These are phyloP conservation scores for Petaurus breviceps DNA, from an alignment of 2,113 vertebrate species.

Conservation along the genomic window DNA sequence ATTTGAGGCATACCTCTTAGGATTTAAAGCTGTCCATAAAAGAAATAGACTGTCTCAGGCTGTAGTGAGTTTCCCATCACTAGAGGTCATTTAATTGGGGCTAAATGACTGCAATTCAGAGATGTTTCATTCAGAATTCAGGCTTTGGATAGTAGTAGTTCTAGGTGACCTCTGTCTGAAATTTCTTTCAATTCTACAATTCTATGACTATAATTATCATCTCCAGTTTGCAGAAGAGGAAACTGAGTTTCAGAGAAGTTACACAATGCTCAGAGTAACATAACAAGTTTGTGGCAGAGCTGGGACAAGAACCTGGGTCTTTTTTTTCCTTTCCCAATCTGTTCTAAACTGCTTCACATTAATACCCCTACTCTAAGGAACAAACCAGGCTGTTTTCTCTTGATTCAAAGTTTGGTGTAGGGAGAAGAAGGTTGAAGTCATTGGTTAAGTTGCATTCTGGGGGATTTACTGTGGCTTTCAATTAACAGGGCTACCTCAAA, in stretches of 20 bases:
- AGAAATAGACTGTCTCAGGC: neutral
- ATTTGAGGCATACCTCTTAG: neutral
- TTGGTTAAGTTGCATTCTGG: neutral
- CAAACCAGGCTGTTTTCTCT: fast-evolving
- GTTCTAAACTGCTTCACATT: neutral
- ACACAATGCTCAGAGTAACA: neutral
- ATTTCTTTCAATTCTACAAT: neutral
- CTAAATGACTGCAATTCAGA: neutral
- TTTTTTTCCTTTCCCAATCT: neutral
- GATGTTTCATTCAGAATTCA: neutral
- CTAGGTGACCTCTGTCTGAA: neutral
- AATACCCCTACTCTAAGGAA: neutral
- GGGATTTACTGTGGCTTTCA: neutral
- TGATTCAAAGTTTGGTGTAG: neutral
- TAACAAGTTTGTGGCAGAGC: neutral
- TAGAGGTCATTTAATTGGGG: neutral
- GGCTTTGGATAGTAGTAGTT: neutral
- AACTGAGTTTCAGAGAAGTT: constrained; percentile 15
- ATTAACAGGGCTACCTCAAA: neutral
- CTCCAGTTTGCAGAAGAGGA: neutral
- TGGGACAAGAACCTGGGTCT: neutral
- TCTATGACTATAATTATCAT: neutral
- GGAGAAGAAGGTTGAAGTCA: neutral
- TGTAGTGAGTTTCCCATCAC: neutral
- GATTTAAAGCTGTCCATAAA: neutral